phyloP scores from a whole-genome alignment of 2,888 invertebrate genomes.

The Furcula furcula region DNA sequence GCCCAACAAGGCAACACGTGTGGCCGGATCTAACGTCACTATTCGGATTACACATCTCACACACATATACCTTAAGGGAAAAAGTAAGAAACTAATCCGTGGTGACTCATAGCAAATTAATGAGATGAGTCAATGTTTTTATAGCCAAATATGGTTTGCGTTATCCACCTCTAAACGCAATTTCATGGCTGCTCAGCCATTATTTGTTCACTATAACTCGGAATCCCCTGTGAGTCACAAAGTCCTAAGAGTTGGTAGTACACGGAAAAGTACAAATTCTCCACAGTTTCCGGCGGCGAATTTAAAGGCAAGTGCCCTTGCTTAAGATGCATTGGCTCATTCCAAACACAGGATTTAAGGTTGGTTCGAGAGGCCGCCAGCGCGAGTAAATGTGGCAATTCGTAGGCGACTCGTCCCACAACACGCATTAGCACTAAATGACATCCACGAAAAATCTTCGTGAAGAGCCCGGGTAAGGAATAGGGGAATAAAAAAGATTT shows the following conservation, averaged over 20 bases:
- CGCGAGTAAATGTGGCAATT: constrained; percentile 72
- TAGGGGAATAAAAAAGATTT: constrained; percentile 65
- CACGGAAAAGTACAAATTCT: constrained; percentile 35
- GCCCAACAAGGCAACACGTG: too few relatives aligned
- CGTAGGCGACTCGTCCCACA: constrained; percentile 70
- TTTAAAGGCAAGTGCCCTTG: constrained; percentile 64
- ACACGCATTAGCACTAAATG: constrained; percentile 79
- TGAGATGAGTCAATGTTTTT: constrained; percentile 10
- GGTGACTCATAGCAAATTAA: constrained; percentile 8
- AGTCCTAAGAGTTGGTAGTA: constrained; percentile 35
- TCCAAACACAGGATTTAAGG: constrained; percentile 72
- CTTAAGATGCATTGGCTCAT: constrained; percentile 79
- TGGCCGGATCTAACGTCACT: too few relatives aligned
- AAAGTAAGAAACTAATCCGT: background rate
- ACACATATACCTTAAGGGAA: too few relatives aligned
- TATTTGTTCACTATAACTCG: constrained; percentile 22
- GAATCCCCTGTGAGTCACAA: constrained; percentile 17
- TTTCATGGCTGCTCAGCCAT: constrained; percentile 13
- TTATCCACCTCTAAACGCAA: constrained; percentile 15
- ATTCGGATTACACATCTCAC: too few relatives aligned
- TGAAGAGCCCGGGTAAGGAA: constrained; percentile 60
- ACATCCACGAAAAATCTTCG: constrained; percentile 74
- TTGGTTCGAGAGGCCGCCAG: constrained; percentile 54
- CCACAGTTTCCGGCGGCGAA: constrained; percentile 52
- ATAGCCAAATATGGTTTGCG: background rate